A percentile compares a stretch with the other conserved stretches of the same genome.
These are phyloP conservation scores for Phoxinus phoxinus DNA, from an alignment of 2,113 vertebrate species.

Conservation along the genomic window DNA sequence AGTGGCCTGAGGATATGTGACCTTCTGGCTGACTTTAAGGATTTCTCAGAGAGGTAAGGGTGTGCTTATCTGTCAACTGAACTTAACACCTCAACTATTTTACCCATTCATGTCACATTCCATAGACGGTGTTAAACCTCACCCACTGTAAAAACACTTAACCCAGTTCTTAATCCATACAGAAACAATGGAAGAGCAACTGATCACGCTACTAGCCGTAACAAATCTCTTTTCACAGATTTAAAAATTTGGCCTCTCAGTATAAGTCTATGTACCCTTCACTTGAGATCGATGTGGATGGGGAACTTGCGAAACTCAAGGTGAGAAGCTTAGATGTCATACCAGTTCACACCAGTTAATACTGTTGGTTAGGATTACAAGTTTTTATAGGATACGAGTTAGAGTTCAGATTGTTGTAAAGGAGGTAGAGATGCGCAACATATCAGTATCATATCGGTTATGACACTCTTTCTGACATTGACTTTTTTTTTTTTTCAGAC, in stretches of 20 bases:
- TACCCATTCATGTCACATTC: slow-evolving; percentile 6
- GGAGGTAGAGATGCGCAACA: not conserved
- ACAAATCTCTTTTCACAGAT: slow-evolving; percentile 77
- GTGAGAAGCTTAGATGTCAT: slow-evolving; percentile 72
- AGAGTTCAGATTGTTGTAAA: not conserved
- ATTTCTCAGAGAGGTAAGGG: slow-evolving; percentile 92
- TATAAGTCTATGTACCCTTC: slow-evolving; percentile 95
- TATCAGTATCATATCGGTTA: not conserved
- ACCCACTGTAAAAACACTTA: not conserved
- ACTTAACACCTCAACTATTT: not conserved
- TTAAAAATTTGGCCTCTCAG: slow-evolving; percentile 91
- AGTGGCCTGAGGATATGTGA: slow-evolving; percentile 97
- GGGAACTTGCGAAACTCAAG: slow-evolving; percentile 90
- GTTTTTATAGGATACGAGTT: not conserved
- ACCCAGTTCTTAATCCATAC: not conserved
- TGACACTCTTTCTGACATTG: not conserved
- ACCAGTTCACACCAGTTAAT: not conserved
- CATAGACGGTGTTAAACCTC: not conserved
- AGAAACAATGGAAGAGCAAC: not conserved
- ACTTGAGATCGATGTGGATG: slow-evolving; percentile 90
- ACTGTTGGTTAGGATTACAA: not conserved
- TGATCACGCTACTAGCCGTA: not conserved
- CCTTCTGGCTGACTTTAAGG: slow-evolving; percentile 90
- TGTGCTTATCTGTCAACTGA: not conserved
- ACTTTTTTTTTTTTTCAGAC: slow-evolving; percentile 72